phyloP scores from a whole-genome alignment of 53 echinoderm and acorn worm genomes.

The Temnopleurus reevesii region DNA sequence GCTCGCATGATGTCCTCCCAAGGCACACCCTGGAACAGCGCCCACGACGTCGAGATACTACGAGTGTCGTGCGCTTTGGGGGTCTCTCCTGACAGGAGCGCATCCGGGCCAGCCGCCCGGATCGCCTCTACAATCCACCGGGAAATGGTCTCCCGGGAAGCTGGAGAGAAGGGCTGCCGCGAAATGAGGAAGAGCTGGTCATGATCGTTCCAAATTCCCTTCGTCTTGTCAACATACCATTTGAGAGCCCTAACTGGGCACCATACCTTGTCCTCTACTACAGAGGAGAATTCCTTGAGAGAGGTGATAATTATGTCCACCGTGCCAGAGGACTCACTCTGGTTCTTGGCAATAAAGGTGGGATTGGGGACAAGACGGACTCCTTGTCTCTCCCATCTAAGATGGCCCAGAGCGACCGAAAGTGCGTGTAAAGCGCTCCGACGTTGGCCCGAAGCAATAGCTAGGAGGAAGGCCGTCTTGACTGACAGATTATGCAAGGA shows the following conservation, averaged over 20 bases:
- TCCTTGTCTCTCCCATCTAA: neutral
- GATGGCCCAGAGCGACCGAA: neutral
- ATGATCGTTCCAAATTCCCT: neutral
- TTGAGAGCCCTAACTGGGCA: constrained; percentile 38
- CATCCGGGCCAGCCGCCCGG: neutral
- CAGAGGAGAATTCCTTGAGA: too few relatives aligned
- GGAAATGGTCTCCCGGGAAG: neutral
- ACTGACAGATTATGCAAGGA: neutral
- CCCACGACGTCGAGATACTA: constrained; percentile 57
- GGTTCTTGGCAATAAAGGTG: constrained; percentile 8
- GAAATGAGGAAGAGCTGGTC: constrained; percentile 4
- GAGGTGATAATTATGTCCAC: too few relatives aligned
- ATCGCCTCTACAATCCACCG: constrained; percentile 33
- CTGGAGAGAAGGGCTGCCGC: neutral
- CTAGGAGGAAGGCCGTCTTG: neutral
- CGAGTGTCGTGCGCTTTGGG: constrained; percentile 44
- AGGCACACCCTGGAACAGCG: constrained; percentile 56
- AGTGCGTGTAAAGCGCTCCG: constrained; percentile 25
- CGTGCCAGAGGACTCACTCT: too few relatives aligned
- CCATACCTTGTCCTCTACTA: constrained; percentile 35
- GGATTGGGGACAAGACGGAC: neutral
- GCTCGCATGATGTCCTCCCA: constrained; percentile 58
- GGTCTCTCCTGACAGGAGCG: neutral
- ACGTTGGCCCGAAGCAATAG: constrained; percentile 11
- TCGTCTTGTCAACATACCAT: constrained; percentile 22